Percentiles rank a stretch among this genome's conserved stretches.
Conservation (phyloP, 2,888 invertebrate genomes). For the Synergus itoensis region DNA sequence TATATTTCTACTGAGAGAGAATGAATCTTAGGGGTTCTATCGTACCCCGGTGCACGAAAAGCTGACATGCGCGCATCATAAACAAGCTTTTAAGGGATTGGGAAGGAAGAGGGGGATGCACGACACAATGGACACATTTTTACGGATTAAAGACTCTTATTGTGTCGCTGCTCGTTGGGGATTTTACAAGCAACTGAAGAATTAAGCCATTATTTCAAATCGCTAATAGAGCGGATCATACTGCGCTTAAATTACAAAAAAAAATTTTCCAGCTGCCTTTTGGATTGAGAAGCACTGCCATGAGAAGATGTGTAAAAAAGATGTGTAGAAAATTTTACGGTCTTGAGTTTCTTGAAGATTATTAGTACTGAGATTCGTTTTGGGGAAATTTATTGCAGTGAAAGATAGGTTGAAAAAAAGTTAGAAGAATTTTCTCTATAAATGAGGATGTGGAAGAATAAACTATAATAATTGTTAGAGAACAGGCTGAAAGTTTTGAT, state of each 20-base stretch:
- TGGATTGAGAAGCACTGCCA: neutral
- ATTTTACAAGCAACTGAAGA: conserved; percentile 14
- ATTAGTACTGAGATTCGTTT: neutral
- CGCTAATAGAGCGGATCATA: conserved; percentile 19
- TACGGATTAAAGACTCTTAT: conserved; percentile 66
- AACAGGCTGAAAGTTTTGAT: neutral
- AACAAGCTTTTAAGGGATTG: conserved; percentile 71
- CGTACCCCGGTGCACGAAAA: conserved; percentile 4
- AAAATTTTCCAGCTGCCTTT: conserved; percentile 10
- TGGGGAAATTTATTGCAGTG: neutral
- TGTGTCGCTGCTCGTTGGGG: conserved; percentile 47
- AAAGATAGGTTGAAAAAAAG: neutral
- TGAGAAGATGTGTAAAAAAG: neutral
- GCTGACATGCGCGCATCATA: conserved; percentile 48
- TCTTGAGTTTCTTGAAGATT: neutral
- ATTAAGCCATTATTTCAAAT: conserved; percentile 48
- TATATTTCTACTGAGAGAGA: neutral
- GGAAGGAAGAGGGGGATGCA: conserved; percentile 41
- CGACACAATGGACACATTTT: conserved; percentile 59
- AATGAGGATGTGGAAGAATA: neutral
- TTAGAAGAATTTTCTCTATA: no score
- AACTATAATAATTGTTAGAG: neutral
- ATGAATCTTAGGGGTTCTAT: conserved; percentile 3
- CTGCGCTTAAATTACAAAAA: neutral
- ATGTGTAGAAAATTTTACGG: neutral